Evolutionary conservation across 2,888 invertebrate species (phyloP).

Genomic region (Hesperia comma): DNA sequence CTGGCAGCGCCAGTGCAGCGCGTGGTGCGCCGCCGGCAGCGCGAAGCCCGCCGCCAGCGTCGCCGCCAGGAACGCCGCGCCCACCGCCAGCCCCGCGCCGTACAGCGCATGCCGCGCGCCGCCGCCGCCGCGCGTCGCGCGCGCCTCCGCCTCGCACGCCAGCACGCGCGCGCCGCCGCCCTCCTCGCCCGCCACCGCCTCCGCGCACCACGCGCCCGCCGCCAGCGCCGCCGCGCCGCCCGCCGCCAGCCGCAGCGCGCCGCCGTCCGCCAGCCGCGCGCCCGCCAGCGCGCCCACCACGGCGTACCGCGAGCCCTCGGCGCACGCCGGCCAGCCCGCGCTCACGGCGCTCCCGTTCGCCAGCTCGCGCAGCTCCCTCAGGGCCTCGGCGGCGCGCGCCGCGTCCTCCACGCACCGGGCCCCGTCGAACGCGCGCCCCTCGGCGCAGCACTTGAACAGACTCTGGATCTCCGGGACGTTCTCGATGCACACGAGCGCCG

Average conservation of each 20-base stretch:
- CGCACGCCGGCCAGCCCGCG: conserved; percentile 83
- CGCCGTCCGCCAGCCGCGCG: conserved; percentile 78
- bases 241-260: conserved; percentile 78
- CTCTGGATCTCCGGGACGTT: conserved; percentile 64
- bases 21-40: conserved; percentile 92
- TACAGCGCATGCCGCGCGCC: conserved; percentile 86
- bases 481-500: conserved; percentile 85
- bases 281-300: conserved; percentile 84
- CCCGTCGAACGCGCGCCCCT: conserved; percentile 84
- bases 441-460: conserved; percentile 88
- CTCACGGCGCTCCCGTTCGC: conserved; percentile 68
- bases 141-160: conserved; percentile 78
- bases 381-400: conserved; percentile 58
- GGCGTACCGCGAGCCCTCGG: conserved; percentile 76
- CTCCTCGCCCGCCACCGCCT: conserved; percentile 74
- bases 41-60: conserved; percentile 91
- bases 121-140: conserved; percentile 39
- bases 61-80: conserved; percentile 91
- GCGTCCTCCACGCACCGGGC: conserved; percentile 72
- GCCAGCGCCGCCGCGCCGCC: conserved; percentile 64
- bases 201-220: conserved; percentile 76
- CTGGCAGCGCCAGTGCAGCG: conserved; percentile 94
- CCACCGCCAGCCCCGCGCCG: conserved; percentile 90
- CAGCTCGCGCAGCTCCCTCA: conserved; percentile 59
- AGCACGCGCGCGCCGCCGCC: conserved; percentile 57